A percentile compares a stretch with the other conserved stretches of the same genome.
Evolutionary conservation across 2,797 vertebrate species (phyloP).

Genomic region (Hemitrygon akajei): DNA sequence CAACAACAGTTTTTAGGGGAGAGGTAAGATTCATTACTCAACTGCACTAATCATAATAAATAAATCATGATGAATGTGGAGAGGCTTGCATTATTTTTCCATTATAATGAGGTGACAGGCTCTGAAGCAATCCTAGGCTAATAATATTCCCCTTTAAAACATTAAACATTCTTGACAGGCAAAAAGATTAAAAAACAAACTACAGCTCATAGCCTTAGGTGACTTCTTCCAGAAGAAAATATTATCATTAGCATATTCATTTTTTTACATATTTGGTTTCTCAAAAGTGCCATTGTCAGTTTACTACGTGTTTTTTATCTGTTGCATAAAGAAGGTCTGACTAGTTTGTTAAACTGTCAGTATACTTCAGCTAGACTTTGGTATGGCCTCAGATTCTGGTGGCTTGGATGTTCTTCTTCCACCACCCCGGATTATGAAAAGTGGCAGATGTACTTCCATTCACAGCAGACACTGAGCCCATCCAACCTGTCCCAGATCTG

Average conservation of each 20-base stretch:
- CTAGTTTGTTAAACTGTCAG: neutral
- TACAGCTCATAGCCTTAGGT: neutral
- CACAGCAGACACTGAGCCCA: no score
- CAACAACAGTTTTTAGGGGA: neutral
- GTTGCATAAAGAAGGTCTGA: neutral
- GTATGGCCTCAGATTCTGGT: neutral
- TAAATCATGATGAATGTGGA: neutral
- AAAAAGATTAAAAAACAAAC: slow-evolving; percentile 27
- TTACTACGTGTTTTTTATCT: neutral
- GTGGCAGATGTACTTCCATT: no score
- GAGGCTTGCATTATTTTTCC: neutral
- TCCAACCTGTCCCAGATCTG: no score
- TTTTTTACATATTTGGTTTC: neutral
- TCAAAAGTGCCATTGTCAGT: neutral
- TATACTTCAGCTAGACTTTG: neutral
- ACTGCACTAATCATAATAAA: neutral
- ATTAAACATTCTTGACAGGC: slow-evolving; percentile 17
- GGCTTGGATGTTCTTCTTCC: neutral
- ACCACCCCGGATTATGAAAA: no score
- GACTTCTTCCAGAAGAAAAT: slow-evolving; percentile 23
- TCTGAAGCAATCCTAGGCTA: neutral
- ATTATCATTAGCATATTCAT: slow-evolving; percentile 33
- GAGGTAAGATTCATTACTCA: neutral
- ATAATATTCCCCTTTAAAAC: slow-evolving; percentile 9
- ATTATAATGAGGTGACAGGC: neutral